These are phyloP conservation scores for Piprites chloris DNA, from an alignment of 2,113 vertebrate genomes.

Conservation along the genomic window DNA sequence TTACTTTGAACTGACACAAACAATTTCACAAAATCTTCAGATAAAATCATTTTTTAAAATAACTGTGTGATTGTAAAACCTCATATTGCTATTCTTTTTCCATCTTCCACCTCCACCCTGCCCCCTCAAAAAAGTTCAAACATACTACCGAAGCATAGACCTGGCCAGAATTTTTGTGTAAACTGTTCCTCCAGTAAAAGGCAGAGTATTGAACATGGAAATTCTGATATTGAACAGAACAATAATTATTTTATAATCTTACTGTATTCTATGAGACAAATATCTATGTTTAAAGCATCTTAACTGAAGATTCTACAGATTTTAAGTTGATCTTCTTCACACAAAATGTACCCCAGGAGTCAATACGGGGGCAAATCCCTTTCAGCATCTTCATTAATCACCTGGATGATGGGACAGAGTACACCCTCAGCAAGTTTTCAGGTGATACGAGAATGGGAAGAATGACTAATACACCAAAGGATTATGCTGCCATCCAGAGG, in stretches of 20 bases:
- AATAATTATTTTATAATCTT: background rate
- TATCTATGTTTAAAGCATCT: background rate
- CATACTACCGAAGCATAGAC: background rate
- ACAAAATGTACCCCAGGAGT: background rate
- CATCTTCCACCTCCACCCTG: background rate
- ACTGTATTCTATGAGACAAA: background rate
- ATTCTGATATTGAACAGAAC: background rate
- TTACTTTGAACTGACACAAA: background rate
- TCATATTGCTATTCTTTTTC: background rate
- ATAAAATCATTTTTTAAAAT: background rate
- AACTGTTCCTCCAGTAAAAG: background rate
- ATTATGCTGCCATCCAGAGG: background rate
- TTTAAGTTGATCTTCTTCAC: background rate
- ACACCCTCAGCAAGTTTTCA: background rate
- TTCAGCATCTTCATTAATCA: background rate
- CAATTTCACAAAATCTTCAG: background rate
- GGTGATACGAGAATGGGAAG: background rate
- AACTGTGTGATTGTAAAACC: background rate
- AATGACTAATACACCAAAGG: background rate
- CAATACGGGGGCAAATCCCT: background rate
- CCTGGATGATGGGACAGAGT: background rate
- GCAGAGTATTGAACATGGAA: background rate
- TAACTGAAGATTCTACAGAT: background rate
- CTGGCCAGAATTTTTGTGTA: background rate
- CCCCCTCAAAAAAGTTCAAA: background rate